Conservation (phyloP, 1,140 invertebrate species). For the Magallana gigas region DNA sequence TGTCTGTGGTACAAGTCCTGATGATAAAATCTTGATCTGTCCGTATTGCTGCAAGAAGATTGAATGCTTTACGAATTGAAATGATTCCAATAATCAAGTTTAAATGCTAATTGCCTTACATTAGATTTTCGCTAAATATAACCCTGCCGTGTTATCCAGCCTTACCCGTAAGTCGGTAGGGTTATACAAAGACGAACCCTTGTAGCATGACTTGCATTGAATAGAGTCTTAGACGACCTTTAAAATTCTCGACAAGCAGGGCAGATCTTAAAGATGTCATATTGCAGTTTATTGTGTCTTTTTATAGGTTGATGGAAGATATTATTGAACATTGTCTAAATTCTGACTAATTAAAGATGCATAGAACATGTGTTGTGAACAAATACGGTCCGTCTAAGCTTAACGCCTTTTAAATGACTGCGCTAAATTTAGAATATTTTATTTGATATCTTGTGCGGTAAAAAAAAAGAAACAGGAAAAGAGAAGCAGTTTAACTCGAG, state of each 20-base stretch:
- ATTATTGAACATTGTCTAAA: slow-evolving; percentile 37
- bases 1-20: not conserved
- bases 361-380: slow-evolving; percentile 27
- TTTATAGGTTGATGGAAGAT: slow-evolving; percentile 28
- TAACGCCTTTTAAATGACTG: slow-evolving; percentile 14
- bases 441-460: slow-evolving; percentile 10
- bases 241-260: slow-evolving; percentile 17
- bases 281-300: slow-evolving; percentile 19
- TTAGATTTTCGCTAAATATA: slow-evolving; percentile 21
- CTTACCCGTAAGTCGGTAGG: not conserved
- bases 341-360: slow-evolving; percentile 38
- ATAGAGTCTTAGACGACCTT: slow-evolving; percentile 1
- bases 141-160: not conserved
- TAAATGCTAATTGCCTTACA: slow-evolving; percentile 25
- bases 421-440: slow-evolving; percentile 3
- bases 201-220: slow-evolving; percentile 19
- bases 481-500: not conserved
- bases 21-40: slow-evolving; percentile 8
- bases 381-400: not conserved
- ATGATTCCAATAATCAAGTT: slow-evolving; percentile 31
- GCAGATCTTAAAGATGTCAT: slow-evolving; percentile 3
- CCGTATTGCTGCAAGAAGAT: slow-evolving; percentile 16
- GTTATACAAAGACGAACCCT: not conserved
- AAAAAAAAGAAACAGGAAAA: slow-evolving; percentile 4
- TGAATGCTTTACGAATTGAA: slow-evolving; percentile 19